Conservation (phyloP, 1,140 invertebrate species). For the Hycleus cichorii region DNA sequence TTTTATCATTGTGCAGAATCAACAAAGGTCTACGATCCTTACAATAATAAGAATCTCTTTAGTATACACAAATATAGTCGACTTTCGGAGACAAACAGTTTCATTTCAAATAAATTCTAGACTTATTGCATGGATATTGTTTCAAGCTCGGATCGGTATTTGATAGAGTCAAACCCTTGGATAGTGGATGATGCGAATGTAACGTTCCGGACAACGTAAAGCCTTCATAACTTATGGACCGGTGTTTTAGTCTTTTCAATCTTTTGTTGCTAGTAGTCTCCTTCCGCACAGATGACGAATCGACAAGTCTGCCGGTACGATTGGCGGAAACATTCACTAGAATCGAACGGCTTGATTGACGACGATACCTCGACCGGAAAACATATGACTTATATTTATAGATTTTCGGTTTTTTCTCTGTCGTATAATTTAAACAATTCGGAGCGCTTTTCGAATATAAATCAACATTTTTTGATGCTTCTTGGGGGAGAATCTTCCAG, state of each 20-base stretch:
- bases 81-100: slow-evolving; percentile 24
- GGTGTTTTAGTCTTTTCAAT: neutral
- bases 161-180: slow-evolving; percentile 19
- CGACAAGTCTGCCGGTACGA: neutral
- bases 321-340: neutral
- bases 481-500: too few relatives aligned
- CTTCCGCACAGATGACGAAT: slow-evolving; percentile 13
- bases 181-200: slow-evolving; percentile 9
- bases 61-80: slow-evolving; percentile 21
- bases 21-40: slow-evolving; percentile 5
- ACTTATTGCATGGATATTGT: slow-evolving; percentile 30
- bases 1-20: slow-evolving; percentile 18
- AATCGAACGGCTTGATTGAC: neutral
- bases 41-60: slow-evolving; percentile 24
- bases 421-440: too few relatives aligned
- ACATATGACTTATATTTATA: too few relatives aligned
- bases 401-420: too few relatives aligned
- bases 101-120: slow-evolving; percentile 29
- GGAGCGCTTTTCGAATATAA: too few relatives aligned
- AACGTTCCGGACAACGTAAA: slow-evolving; percentile 16
- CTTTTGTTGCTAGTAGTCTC: neutral
- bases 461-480: too few relatives aligned
- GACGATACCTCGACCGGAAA: neutral
- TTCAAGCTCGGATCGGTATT: slow-evolving; percentile 22
- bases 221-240: slow-evolving; percentile 16